Evolutionary conservation across 2,888 invertebrate species (phyloP), one percentile per base, ranked within the genome.

Genomic region (Ceraclea dissimilis): DNA sequence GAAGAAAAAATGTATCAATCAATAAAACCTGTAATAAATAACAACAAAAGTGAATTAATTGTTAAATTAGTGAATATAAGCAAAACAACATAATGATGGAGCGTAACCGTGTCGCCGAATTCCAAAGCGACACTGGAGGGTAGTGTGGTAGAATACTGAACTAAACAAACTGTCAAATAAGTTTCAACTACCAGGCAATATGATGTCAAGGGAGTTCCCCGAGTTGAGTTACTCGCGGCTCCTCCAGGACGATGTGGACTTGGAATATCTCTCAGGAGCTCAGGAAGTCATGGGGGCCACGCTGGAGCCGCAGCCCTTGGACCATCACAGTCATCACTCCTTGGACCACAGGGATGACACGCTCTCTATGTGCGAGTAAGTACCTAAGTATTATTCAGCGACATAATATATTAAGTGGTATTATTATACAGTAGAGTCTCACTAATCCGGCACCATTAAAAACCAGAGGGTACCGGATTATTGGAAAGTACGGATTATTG

Each of bases 211-310:
- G 17, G 44, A 52, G 26, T 52, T 46, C 52, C 22, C 43, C 2
- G 52, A 52, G 43, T 16, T 52, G 52, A 52, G 52, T 39, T 52
- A 52, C 52, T 52, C 52, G 2, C 10, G 52, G 18, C n/a, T 52
- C 44, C 52, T 52, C n/a, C 52, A 52, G 22, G 52, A 52, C 4
- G 52, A 52, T 8, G 39, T 39, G 5, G 39, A 39, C 13, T 13
- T 39, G 16, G 44, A 44, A 17, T 52, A 52, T 26, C 31, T 44
- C 17, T n/a, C n/a, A n/a, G 39, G 39, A 10, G n/a, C 33, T 17
- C 51, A 18, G 51, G 51, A 34, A 16, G 16, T 39, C n/a, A 39
- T 39, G 39, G 39, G 39, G 39, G 13, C n/a, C 4, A 8, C 39
- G 2, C 13, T 39, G 39, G 39, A 39, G 13, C 39, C 4, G 16